Conservation (phyloP, 2,113 vertebrate genomes). For the Lates calcarifer region DNA sequence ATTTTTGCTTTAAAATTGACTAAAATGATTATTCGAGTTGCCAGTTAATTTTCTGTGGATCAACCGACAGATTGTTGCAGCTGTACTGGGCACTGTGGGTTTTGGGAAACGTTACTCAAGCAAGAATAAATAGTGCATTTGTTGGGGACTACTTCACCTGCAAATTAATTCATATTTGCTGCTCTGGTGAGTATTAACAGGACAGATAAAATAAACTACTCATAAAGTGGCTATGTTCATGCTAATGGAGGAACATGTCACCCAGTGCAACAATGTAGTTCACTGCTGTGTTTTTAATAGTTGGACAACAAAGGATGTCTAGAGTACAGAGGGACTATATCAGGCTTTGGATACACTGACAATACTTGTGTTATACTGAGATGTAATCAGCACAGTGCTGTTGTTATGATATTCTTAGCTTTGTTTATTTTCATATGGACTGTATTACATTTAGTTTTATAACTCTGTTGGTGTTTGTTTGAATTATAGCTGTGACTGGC, state of each 20-base stretch:
- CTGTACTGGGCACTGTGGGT: neutral
- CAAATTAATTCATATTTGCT: neutral
- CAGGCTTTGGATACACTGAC: neutral
- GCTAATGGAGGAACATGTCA: neutral
- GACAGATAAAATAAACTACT: neutral
- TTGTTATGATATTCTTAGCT: constrained; percentile 16
- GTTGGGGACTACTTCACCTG: neutral
- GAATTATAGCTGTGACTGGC: constrained; percentile 2
- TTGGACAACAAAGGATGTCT: neutral
- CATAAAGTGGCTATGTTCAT: neutral
- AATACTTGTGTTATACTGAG: constrained; percentile 8
- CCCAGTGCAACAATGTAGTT: neutral
- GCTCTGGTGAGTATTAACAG: neutral
- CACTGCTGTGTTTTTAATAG: too few species aligned
- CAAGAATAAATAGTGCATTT: too few species aligned
- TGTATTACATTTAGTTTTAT: constrained; percentile 45
- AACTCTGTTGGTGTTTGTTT: constrained; percentile 14
- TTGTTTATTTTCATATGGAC: constrained; percentile 45
- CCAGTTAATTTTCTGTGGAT: too few species aligned
- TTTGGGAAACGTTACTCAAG: too few species aligned
- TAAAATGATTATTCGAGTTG: too few species aligned
- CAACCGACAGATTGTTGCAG: neutral
- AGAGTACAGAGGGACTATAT: neutral
- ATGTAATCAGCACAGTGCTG: constrained; percentile 20
- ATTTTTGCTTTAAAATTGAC: too few species aligned